Evolutionary conservation across 2,888 invertebrate species (phyloP), one percentile per base, ranked within the genome.

Genomic region (Troides helena): DNA sequence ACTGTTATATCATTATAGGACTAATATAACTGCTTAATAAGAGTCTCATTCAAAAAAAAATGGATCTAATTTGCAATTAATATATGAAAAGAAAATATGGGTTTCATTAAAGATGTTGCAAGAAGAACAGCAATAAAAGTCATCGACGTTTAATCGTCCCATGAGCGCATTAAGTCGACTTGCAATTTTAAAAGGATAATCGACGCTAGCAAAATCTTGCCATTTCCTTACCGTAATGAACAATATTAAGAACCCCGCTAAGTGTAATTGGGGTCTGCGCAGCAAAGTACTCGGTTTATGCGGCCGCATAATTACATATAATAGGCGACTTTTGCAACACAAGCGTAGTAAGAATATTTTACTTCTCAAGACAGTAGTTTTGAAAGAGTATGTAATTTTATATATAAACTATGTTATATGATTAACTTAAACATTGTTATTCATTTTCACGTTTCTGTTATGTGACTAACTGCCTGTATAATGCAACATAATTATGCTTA

Each of bases 151-250:
- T 73, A 73, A 76, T 77, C 74, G 72, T 73, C 70, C 68, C 73
- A 59, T 73, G 72, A 67, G 60, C 70, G 72, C 67, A 68, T 66
- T 71, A 58, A 60, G 61, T 65, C 69, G 70, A 68, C 70, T 74
- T 75, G 72, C 74, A 78, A 76, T 77, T 82, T 80, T 83, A 84
- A 81, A 86, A 81, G 82, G 83, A 84, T 86, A 85, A 87, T 86
- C 81, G 80, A 80, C 87, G 87, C 84, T 83, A 85, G 85, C 81
- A 85, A 87, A 89, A 87, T 86, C 84, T 86, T 84, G 85, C 84
- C 85, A 85, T 89, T 91, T 89, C 85, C 87, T 87, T 85, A 85
- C 79, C 82, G 85, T 89, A 88, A 91, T 90, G 87, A 88, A 90
- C 85, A 87, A 90, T 89, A 90, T 89, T 90, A 88, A 89, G 86